Evolutionary conservation across 1,140 invertebrate genomes (phyloP), one percentile per base, ranked within the genome.

Genomic region (Contarinia nasturtii): DNA sequence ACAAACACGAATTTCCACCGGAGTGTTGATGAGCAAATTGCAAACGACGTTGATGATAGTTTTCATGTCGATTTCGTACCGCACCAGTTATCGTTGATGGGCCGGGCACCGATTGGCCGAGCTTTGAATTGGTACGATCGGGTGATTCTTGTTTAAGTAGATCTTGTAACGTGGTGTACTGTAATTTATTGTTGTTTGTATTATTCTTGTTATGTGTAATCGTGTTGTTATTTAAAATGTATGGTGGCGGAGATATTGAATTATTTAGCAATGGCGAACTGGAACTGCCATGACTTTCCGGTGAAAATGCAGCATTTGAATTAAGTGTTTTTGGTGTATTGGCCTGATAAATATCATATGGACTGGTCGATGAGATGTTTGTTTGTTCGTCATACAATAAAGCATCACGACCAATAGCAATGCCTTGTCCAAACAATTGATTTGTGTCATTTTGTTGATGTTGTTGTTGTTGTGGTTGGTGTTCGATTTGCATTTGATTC

Each of bases 131-230:
- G n/a, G n/a, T 67, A n/a, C 67, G 65, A 56, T 75, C 71, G 54
- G 74, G 69, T 17, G 71, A 67, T 34, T 68, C 70, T 57, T 73
- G 76, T 59, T 80, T 67, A 8, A 85, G 58, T n/a, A 82, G 52
- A 50, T 82, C 79, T 49, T 82, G 79, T 41, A 76, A 53, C 1
- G 67, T 43, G 45, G 53, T 17, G 52, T 65, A 64, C 45, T 71
- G 68, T 56, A 61, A 73, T 52, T 66, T 56, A 45, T 63, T 50
- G 58, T 53, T 68, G 27, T 27, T 27, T 5, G 3, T 27, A 27
- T 27, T 27, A 10, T 27, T 27, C 4, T 27, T 27, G 27, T 27
- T 27, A 74, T 2, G 72, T 72, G 8, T 69, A 69, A 48, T 63
- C 68, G 20, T 71, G 49, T 69, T 72, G 33, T 71, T 67, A 49